Base-by-base conservation (phyloP, 2,888 invertebrate species). In the Amphipoea lucens region DNA sequence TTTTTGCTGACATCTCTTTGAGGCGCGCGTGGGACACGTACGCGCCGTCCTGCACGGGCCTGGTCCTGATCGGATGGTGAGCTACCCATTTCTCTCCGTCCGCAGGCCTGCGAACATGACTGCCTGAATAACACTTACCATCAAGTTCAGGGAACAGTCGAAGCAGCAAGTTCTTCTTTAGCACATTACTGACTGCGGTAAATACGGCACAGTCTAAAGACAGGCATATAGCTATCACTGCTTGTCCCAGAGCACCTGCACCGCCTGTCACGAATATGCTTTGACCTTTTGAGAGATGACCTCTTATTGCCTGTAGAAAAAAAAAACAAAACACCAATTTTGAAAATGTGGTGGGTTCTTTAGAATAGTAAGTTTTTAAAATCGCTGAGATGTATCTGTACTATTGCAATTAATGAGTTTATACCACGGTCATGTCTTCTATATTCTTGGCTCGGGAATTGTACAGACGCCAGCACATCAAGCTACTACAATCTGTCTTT, bases 181-280 rank as follows among this genome's bases (percentile, higher is more conserved):
- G 62, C 0, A 82, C 72, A 60, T 88, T 90, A 68, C 92, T 91
- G 14, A 95, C 95, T 1, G 93, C 91, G 0, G 92, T 91, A 63
- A 83, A 95, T 0, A 95, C 89, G 1, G 78, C 85, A 67, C 94
- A 95, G 1, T 91, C 83, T 4, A 91, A 4, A 5, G 91, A 89
- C 11, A 94, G 67, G 51, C 92, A 92, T 12, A 95, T 45, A 1
- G 93, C 88, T 82, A 95, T 94, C 0, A 92, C 78, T 2, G 95
- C 95, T 87, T 95, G 95, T 0, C 95, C 95, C 0, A 95, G 67
- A 23, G 93, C 93, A 0, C 93, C 94, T 0, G 91, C 89, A 3
- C 94, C 95, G 1, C 93, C 94, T 5, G 90, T 91, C 1, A 95
- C 88, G 4, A 94, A 88, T 4, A 95, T 88, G 0, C 73, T 83